phyloP scores from a whole-genome alignment of 2,888 invertebrate species.

The Ametastegia equiseti region DNA sequence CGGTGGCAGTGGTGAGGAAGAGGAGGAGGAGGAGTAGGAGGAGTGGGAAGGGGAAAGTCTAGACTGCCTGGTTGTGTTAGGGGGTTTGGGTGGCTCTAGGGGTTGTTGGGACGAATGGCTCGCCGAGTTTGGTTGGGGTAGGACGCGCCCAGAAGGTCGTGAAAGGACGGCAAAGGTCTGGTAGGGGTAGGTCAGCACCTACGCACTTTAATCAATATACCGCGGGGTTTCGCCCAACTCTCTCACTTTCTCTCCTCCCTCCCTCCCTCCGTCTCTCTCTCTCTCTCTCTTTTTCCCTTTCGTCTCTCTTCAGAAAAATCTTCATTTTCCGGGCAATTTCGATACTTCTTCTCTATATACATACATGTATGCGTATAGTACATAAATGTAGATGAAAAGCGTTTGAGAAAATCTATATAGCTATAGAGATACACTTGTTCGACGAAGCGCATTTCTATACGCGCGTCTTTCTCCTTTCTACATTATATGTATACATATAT shows the following conservation, averaged over 20 bases:
- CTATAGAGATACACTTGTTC: no score
- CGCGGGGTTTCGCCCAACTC: conserved; percentile 2
- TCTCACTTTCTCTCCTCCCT: neutral
- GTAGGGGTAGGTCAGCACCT: conserved; percentile 73
- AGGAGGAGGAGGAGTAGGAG: conserved; percentile 41
- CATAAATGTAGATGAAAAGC: no score
- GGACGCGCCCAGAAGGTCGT: conserved; percentile 70
- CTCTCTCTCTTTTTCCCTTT: neutral
- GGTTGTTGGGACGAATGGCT: conserved; percentile 43
- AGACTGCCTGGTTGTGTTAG: conserved; percentile 48
- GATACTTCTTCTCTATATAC: no score
- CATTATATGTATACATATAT: no score
- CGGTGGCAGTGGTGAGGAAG: no score
- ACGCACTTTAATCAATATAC: conserved; percentile 59
- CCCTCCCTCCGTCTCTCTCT: neutral
- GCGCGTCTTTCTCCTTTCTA: no score
- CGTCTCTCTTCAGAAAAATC: neutral
- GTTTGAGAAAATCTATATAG: no score
- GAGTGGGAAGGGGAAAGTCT: conserved; percentile 31
- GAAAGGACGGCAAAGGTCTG: conserved; percentile 61
- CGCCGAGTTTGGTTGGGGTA: conserved; percentile 65
- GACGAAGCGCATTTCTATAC: no score
- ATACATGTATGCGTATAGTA: no score
- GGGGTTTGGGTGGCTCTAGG: conserved; percentile 58
- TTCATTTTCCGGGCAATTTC: no score